Conservation (phyloP, 2,888 invertebrate species). For the Atrina japonica region DNA sequence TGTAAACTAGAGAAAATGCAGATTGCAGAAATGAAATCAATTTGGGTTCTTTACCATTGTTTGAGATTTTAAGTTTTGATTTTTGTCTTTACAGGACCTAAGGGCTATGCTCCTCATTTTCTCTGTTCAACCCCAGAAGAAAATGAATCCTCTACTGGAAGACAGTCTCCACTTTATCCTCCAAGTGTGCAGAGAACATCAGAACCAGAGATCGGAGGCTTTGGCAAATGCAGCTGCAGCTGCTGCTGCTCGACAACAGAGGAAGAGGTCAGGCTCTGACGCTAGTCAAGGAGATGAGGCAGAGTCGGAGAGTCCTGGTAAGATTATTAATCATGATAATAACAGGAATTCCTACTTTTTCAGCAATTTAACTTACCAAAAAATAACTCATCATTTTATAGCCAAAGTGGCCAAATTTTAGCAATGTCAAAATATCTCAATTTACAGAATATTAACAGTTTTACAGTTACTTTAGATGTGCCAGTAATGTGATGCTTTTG, state of each 20-base stretch:
- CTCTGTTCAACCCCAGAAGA: constrained; percentile 74
- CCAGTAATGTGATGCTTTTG: too few relatives aligned
- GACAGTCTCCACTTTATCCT: constrained; percentile 74
- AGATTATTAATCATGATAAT: neutral
- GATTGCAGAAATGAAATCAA: too few relatives aligned
- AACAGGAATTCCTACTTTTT: neutral
- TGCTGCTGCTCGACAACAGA: constrained; percentile 10
- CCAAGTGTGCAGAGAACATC: constrained; percentile 69
- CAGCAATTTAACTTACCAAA: too few relatives aligned
- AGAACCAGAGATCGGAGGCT: constrained; percentile 63
- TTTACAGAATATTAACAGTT: too few relatives aligned
- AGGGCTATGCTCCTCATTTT: constrained; percentile 77
- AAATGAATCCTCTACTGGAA: constrained; percentile 68
- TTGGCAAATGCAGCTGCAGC: constrained; percentile 6
- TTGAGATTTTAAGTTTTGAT: neutral
- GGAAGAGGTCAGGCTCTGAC: constrained; percentile 52
- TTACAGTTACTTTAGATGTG: too few relatives aligned
- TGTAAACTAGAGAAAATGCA: too few relatives aligned
- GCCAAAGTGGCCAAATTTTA: too few relatives aligned
- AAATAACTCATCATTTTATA: too few relatives aligned
- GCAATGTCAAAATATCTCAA: too few relatives aligned
- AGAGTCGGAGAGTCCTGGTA: constrained; percentile 27
- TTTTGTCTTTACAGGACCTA: constrained; percentile 70
- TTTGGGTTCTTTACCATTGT: too few relatives aligned
- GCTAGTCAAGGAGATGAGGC: constrained; percentile 52